Conservation (phyloP, 2,797 vertebrate species). For the Geotrypetes seraphini region DNA sequence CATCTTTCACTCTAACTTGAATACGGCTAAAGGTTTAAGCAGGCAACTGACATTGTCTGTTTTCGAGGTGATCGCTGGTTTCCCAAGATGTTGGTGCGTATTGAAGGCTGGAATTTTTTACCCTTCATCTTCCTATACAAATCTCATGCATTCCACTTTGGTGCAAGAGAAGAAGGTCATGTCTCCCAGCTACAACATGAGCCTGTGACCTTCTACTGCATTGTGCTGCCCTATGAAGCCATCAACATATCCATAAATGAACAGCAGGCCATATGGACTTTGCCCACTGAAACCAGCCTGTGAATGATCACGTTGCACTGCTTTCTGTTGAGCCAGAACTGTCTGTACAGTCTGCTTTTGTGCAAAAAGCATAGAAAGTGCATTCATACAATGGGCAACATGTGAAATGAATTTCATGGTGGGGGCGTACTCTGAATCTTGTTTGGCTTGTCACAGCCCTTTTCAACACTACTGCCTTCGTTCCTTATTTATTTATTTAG, state of each 20-base stretch:
- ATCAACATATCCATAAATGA: neutral
- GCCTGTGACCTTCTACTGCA: rapidly evolving
- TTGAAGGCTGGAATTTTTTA: no score
- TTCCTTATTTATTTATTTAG: no score
- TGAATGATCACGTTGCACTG: neutral
- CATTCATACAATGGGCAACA: neutral
- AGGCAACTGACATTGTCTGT: no score
- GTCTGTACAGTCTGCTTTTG: rapidly evolving
- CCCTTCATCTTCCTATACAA: no score
- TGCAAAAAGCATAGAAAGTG: neutral
- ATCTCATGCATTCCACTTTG: no score
- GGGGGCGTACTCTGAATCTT: neutral
- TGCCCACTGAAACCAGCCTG: neutral
- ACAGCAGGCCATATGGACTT: neutral
- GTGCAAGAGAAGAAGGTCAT: neutral
- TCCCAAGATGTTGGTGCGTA: no score
- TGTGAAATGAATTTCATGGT: rapidly evolving
- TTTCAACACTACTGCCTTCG: neutral
- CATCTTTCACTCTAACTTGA: no score
- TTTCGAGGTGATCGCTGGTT: no score
- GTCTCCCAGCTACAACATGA: neutral
- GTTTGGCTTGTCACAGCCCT: neutral
- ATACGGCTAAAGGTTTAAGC: no score
- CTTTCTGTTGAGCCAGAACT: rapidly evolving
- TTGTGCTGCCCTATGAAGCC: neutral